Base-by-base conservation (phyloP, 2,113 vertebrate genomes). In the Progne subis region DNA sequence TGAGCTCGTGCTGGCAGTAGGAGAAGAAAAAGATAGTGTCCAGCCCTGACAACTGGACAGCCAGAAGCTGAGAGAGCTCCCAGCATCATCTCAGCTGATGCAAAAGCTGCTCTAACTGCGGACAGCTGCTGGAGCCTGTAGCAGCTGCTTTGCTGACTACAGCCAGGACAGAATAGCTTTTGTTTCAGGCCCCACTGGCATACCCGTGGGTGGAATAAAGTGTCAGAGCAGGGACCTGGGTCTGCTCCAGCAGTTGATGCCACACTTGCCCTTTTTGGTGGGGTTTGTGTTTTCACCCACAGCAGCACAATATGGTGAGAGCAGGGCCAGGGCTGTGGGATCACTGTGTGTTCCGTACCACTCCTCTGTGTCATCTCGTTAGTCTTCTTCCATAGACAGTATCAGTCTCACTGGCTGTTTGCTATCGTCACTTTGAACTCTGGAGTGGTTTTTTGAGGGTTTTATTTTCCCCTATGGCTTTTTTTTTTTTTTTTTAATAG, bases 121-220 rank as follows among this genome's bases (percentile, higher is more conserved):
- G 82, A 20, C 94, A 93, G 74, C 88, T 83, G 94, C 76, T 61
- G 91, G 37, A 60, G 75, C 56, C 55, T 11, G 11, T 63, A 85
- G 67, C 94, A 94, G 90, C 87, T 94, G 92, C 82, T 86, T 67
- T 86, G 78, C 92, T 75, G 85, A 44, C 82, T 29, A 6, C 3
- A 4, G 41, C 71, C 70, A 70, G 79, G 29, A 75, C 88, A 88
- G 60, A 78, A 56, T 5, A 44, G 55, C 59, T 88, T 88, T 79
- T 95, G 86, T 95, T 85, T 76, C 37, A 31, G 50, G 55, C 59
- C 61, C 41, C 12, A 3, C 37, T 39, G 47, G 32, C 26, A 8
- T 65, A 32, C 9, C 63, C 14, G 3, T 80, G 81, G 39, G 55
- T 59, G 47, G 32, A 69, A 65, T 26, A 14, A 63, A 88, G 68